Percentiles rank a stretch among this genome's conserved stretches.
Evolutionary conservation across 2,113 vertebrate genomes (phyloP).

Genomic region (Sinocyclocheilus maitianheensis): DNA sequence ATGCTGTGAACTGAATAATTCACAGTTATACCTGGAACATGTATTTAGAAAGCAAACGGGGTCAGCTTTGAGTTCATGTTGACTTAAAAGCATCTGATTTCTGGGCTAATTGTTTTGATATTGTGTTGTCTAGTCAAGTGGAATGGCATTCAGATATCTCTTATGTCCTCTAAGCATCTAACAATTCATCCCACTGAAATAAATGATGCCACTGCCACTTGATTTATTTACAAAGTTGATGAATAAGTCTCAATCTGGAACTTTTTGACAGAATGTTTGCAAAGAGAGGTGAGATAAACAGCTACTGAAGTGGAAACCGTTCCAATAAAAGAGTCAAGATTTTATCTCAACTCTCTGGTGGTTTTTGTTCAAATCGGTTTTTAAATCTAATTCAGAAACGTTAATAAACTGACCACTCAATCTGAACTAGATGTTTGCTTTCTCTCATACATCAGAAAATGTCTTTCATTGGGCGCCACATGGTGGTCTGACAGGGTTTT

Average conservation of each 20-base stretch:
- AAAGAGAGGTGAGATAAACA: slow-evolving; percentile 2
- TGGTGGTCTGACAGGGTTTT: background rate
- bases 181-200: too few species aligned
- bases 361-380: background rate
- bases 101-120: too few species aligned
- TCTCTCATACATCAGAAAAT: background rate
- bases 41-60: background rate
- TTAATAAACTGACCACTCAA: slow-evolving; percentile 3
- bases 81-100: background rate
- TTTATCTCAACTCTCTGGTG: background rate
- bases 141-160: background rate
- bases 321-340: slow-evolving; percentile 5
- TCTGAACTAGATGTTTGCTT: background rate
- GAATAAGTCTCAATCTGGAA: background rate
- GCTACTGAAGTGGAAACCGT: background rate
- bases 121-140: too few species aligned
- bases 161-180: too few species aligned
- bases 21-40: background rate
- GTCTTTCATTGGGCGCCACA: too few species aligned
- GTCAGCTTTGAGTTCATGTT: background rate
- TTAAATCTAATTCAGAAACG: background rate
- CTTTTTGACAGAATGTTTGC: background rate
- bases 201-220: background rate
- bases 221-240: background rate
- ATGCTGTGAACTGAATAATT: background rate